Base-by-base conservation (phyloP, 2,888 invertebrate genomes). In the Drosophila eohydei region DNA sequence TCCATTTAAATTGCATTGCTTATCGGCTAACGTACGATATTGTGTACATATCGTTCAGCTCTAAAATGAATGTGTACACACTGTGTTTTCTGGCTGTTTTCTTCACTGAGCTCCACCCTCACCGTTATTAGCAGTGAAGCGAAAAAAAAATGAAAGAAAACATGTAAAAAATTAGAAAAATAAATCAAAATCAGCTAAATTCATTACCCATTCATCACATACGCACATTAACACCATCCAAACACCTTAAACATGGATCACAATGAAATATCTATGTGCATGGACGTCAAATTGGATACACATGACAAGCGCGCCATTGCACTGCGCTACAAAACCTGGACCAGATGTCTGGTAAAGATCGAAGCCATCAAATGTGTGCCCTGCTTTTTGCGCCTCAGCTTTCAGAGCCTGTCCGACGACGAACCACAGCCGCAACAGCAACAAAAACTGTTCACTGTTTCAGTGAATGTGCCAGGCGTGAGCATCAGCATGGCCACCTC, bases 341-440 rank as follows among this genome's bases (percentile, higher is more conserved):
- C 89, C 36, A 90, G 86, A 77, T 93, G 92, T 66, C 81, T 91
- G 32, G 93, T 93, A 1, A 93, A 93, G 88, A 92, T 93, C 44
- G 93, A 93, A 63, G 93, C 93, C 11, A 91, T 93, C 38, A 93
- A 93, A 72, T 93, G 93, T 78, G 88, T 93, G 70, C 93, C 93
- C 2, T 93, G 93, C 62, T 93, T 92, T 65, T 67, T 93, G 57
- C 92, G 93, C 9, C 89, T 93, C 21, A 92, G 84, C 32, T 90
- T 93, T 16, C 88, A 85, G 38, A 78, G 76, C 3, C 16, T 60
- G 0, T n/a, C 6, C 11, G 81, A 71, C 2, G 56, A 57, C 5
- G 73, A 72, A 3, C 34, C 51, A 0, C 66, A 55, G 44, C 26
- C 12, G 3, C 48, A 71, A 0, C 68, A 54, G 28, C 68, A 56